A percentile compares a stretch with the other conserved stretches of the same genome.
phyloP scores from a whole-genome alignment of 2,888 invertebrate genomes.

The Rhingia rostrata region DNA sequence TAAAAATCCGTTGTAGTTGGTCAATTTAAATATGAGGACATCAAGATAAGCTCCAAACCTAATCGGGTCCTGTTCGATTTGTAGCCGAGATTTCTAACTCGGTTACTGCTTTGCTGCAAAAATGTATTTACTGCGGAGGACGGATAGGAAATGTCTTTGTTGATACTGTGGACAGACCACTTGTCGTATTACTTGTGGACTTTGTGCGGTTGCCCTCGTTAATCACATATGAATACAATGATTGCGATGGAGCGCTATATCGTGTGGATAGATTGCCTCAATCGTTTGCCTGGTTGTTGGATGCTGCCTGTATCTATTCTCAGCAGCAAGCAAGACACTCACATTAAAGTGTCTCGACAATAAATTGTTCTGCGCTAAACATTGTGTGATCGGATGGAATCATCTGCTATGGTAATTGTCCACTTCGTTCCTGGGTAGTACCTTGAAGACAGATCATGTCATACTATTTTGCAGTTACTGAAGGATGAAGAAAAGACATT shows the following conservation, averaged over 20 bases:
- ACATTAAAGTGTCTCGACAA: constrained; percentile 13
- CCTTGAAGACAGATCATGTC: constrained; percentile 7
- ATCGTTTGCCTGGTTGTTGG: background rate
- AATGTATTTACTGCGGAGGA: background rate
- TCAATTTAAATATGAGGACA: constrained; percentile 38
- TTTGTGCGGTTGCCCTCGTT: constrained; percentile 8
- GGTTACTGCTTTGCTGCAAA: constrained; percentile 4
- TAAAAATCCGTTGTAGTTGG: constrained; percentile 27
- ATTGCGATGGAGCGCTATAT: background rate
- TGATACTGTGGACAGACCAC: constrained; percentile 23
- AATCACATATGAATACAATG: background rate
- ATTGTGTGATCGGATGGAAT: constrained; percentile 1
- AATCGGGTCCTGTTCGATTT: constrained; percentile 31
- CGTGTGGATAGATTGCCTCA: constrained; percentile 13
- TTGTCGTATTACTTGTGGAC: constrained; percentile 1
- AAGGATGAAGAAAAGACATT: background rate
- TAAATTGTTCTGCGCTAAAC: constrained; percentile 3
- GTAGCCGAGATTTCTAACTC: constrained; percentile 3
- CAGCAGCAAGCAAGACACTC: background rate
- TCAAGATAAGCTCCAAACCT: constrained; percentile 33
- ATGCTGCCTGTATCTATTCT: background rate
- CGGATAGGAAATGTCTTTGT: constrained; percentile 9
- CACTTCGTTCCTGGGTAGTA: background rate
- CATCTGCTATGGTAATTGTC: constrained; percentile 18
- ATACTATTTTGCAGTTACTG: background rate